Percentiles rank a stretch among this genome's conserved stretches.
These are phyloP conservation scores for Pomatostomus ruficeps DNA, from an alignment of 2,113 vertebrate species.

Conservation along the genomic window DNA sequence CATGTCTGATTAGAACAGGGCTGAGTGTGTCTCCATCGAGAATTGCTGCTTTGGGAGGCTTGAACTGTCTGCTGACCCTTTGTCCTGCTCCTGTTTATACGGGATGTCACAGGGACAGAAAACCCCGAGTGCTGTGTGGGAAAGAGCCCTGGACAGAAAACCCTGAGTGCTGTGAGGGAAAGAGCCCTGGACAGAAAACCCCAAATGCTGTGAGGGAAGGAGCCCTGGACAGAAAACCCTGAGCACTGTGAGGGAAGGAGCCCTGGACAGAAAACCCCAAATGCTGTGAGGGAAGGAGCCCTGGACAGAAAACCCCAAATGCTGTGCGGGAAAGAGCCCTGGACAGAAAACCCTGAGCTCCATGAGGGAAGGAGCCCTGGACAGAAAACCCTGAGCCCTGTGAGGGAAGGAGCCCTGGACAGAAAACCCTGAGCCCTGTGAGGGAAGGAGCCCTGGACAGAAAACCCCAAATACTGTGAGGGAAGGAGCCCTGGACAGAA, in stretches of 20 bases:
- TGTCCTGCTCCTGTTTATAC: background rate
- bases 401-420: fast-evolving
- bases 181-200: background rate
- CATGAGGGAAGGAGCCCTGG: too few relatives aligned
- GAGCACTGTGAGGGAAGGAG: background rate
- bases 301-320: background rate
- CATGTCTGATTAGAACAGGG: background rate
- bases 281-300: fast-evolving
- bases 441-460: background rate
- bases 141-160: background rate
- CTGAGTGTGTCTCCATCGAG: background rate
- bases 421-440: background rate
- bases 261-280: background rate
- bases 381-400: background rate
- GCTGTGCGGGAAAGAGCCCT: background rate
- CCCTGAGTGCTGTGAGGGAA: fast-evolving
- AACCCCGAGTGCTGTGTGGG: fast-evolving
- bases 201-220: fast-evolving
- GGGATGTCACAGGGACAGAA: background rate
- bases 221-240: background rate
- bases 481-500: background rate
- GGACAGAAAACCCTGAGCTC: background rate
- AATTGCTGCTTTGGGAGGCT: background rate
- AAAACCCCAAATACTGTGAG: fast-evolving
- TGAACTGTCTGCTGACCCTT: background rate